These are phyloP conservation scores for Gallinago paraguaiae DNA, from an alignment of 2,113 vertebrate genomes.

Conservation along the genomic window DNA sequence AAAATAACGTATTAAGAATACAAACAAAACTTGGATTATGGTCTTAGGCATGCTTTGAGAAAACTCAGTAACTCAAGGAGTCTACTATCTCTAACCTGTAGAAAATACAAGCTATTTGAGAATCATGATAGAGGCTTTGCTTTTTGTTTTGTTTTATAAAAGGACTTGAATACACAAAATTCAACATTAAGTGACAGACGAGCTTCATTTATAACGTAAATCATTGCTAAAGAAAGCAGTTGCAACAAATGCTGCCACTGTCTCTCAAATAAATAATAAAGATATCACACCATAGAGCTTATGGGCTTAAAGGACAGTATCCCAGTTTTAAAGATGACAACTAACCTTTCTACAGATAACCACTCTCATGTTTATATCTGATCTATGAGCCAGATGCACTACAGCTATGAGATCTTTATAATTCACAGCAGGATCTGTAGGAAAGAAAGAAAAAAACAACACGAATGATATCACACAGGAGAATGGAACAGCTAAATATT, in stretches of 20 bases:
- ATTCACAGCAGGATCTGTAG: slow-evolving; percentile 87
- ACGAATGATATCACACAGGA: background rate
- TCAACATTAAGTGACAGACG: background rate
- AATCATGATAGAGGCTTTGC: background rate
- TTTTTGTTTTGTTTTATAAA: background rate
- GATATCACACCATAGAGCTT: background rate
- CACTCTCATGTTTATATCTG: slow-evolving; percentile 84
- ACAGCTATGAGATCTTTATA: slow-evolving; percentile 94
- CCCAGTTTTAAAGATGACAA: background rate
- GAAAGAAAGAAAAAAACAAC: background rate
- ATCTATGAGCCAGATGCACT: slow-evolving; percentile 88
- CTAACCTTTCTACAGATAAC: slow-evolving; percentile 93
- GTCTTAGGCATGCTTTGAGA: background rate
- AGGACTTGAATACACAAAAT: background rate
- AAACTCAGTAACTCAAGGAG: background rate
- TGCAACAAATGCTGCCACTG: background rate
- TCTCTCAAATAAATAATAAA: background rate
- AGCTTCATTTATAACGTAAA: background rate
- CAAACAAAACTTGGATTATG: background rate
- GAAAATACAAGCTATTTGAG: background rate
- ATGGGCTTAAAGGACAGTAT: background rate
- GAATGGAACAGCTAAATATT: background rate
- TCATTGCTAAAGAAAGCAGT: background rate
- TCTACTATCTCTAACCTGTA: background rate
- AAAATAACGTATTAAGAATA: background rate